Conservation (phyloP, 2,888 invertebrate species). For the Troides helena region DNA sequence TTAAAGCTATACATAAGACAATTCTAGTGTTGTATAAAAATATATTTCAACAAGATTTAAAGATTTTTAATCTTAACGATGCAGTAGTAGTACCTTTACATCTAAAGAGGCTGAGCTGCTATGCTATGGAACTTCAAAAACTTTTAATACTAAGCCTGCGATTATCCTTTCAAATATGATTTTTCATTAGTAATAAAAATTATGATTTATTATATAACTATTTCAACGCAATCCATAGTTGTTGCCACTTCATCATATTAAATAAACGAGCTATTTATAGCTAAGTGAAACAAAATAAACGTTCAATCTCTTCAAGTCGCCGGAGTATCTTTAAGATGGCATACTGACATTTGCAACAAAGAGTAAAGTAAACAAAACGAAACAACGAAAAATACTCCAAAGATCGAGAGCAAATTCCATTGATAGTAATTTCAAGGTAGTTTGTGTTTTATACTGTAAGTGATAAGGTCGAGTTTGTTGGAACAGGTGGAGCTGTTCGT, state of each 20-base stretch:
- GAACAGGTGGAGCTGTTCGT: constrained; percentile 3
- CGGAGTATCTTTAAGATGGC: constrained; percentile 18
- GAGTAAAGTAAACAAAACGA: constrained; percentile 26
- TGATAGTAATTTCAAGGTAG: background rate
- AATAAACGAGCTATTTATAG: constrained; percentile 17
- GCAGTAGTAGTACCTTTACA: too few relatives aligned
- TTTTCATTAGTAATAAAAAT: background rate
- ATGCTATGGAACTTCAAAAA: background rate
- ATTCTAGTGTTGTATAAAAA: too few relatives aligned
- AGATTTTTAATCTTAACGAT: too few relatives aligned
- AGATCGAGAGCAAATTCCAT: constrained; percentile 24
- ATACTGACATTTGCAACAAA: constrained; percentile 24
- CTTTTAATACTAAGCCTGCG: too few relatives aligned
- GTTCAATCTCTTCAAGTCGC: constrained; percentile 14
- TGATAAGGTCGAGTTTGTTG: constrained; percentile 11
- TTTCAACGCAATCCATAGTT: constrained; percentile 2
- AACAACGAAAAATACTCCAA: constrained; percentile 20
- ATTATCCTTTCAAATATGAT: background rate
- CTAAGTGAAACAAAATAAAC: constrained; percentile 18
- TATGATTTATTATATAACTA: background rate
- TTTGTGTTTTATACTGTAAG: background rate
- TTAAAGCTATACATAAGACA: too few relatives aligned
- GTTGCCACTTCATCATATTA: constrained; percentile 14
- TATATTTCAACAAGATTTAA: too few relatives aligned
- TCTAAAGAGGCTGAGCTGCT: background rate